Evolutionary conservation across 1,140 invertebrate species (phyloP), one percentile per base, ranked within the genome.

Genomic region (Akabosia matsudoensis): DNA sequence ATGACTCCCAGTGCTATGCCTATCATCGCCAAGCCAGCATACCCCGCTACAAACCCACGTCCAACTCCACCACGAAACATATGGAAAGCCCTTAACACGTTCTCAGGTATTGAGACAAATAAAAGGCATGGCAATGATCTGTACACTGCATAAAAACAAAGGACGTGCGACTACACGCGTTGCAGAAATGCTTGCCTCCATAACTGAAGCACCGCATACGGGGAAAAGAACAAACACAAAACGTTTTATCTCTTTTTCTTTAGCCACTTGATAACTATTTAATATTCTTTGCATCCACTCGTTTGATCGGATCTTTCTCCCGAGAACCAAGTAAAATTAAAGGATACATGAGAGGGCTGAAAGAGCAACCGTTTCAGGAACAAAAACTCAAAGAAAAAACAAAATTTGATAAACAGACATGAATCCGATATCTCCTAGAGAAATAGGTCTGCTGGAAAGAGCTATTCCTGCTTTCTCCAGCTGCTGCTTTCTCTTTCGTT

Each of bases 61-160:
- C 76, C 76, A 22, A 77, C 73, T 54, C 76, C 76, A 24, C 76
- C 73, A 14, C 76, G 72, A 74, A 77, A 74, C 76, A 77, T 77
- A 73, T 34, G 4, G 67, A 30, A 70, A 70, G 4, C n/a, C n/a
- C n/a, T n/a, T n/a, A n/a, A n/a, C n/a, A n/a, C n/a, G n/a, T 45
- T 7, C 18, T 45, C 37, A 45, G 18, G 18, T 7, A 45, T 7
- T 45, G 37, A 45, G 37, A 45, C 37, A 45, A 18, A 18, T 45
- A 18, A 45, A 45, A 45, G 37, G 37, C 37, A 45, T 45, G 37
- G 18, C 14, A 61, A 14, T 16, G 13, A n/a, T 16, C 14, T 13
- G 45, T 10, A 61, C 54, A 61, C 54, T 24, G 37, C 37, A 45
- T 45, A 18, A 7, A 45, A 45, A 18, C 7, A 45, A 45, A 7